Conservation (phyloP, 2,113 vertebrate genomes). For the Lampris megalopsis region DNA sequence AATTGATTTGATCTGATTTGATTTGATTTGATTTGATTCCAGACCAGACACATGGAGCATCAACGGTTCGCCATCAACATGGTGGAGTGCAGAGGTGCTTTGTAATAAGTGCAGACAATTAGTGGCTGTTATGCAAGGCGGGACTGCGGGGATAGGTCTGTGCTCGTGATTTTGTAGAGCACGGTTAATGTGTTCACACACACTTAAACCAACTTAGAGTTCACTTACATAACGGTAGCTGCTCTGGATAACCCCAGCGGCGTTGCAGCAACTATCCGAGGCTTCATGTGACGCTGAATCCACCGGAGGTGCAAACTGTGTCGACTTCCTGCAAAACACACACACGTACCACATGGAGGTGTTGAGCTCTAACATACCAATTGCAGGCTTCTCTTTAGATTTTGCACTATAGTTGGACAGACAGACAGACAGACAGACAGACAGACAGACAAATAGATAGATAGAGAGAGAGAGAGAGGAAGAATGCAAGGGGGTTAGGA, state of each 20-base stretch:
- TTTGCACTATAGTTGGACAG: no score
- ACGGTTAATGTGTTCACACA: constrained; percentile 60
- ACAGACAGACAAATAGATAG: background rate
- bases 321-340: constrained; percentile 1
- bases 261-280: constrained; percentile 4
- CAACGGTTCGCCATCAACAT: background rate
- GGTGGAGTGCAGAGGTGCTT: background rate
- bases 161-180: constrained; percentile 56
- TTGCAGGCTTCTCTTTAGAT: no score
- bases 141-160: constrained; percentile 31
- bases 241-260: background rate
- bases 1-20: no score
- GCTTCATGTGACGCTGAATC: constrained; percentile 25
- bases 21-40: no score
- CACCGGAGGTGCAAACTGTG: background rate
- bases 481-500: no score
- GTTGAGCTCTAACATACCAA: no score
- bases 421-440: no score
- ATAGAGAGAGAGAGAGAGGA: background rate
- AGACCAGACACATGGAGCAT: background rate
- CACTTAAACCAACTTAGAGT: constrained; percentile 58
- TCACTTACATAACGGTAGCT: constrained; percentile 56
- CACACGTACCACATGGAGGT: no score
- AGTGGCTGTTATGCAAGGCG: constrained; percentile 42
- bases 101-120: constrained; percentile 15